Percentiles rank a stretch among this genome's conserved stretches.
Evolutionary conservation across 2,888 invertebrate species (phyloP).

Genomic region (Stratiomys singularior): DNA sequence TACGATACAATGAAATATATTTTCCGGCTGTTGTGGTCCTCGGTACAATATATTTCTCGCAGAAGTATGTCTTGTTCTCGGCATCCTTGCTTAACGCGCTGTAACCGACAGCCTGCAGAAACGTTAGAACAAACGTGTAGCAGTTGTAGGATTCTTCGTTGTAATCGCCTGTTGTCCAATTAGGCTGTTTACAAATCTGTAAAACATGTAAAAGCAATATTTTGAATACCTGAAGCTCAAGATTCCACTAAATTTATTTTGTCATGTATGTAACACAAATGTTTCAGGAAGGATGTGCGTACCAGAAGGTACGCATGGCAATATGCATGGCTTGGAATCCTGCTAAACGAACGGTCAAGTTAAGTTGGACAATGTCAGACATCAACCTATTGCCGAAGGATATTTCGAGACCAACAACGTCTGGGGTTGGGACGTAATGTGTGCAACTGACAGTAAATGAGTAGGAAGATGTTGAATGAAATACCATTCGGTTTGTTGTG

Average conservation of each 20-base stretch:
- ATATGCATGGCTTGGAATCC: no score
- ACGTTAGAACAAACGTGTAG: slow-evolving; percentile 85
- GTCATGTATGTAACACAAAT: no score
- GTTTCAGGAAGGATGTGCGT: no score
- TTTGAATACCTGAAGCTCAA: slow-evolving; percentile 1
- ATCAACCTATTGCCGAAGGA: no score
- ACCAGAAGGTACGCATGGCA: no score
- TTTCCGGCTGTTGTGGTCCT: slow-evolving; percentile 84
- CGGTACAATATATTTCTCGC: slow-evolving; percentile 83
- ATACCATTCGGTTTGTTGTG: no score
- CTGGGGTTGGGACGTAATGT: no score
- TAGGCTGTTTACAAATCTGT: slow-evolving; percentile 69
- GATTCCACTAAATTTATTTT: background rate
- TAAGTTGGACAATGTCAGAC: no score
- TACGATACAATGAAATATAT: slow-evolving; percentile 84
- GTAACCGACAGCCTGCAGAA: slow-evolving; percentile 78
- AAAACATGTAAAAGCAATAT: slow-evolving; percentile 49
- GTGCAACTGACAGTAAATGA: no score
- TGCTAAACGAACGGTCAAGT: no score
- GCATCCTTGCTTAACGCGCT: slow-evolving; percentile 77
- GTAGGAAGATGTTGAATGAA: no score
- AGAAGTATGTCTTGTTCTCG: slow-evolving; percentile 74
- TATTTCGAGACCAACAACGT: no score
- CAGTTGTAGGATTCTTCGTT: slow-evolving; percentile 83
- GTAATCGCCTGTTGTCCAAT: slow-evolving; percentile 78